Evolutionary conservation across 2,888 invertebrate species (phyloP).

Genomic region (Tachina fera): DNA sequence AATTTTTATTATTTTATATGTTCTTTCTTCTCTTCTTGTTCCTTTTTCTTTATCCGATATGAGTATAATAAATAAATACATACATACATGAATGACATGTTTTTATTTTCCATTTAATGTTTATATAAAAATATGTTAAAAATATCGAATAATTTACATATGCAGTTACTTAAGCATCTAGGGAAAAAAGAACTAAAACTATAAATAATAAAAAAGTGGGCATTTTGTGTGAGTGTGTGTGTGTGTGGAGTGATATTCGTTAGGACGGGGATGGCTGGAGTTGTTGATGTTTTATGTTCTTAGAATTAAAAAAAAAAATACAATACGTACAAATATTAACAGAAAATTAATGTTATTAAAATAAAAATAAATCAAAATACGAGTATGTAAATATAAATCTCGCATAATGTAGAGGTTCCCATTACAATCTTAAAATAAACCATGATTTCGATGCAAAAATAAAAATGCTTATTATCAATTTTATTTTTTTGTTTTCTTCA

Average conservation of each 20-base stretch:
- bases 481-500: constrained; percentile 8
- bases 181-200: constrained; percentile 36
- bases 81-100: constrained; percentile 42
- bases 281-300: constrained; percentile 5
- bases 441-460: constrained; percentile 23
- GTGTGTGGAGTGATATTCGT: background rate
- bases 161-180: constrained; percentile 50
- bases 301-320: constrained; percentile 41
- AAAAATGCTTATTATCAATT: constrained; percentile 18
- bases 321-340: constrained; percentile 61
- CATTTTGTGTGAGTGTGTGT: constrained; percentile 26
- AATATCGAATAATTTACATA: constrained; percentile 63
- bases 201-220: constrained; percentile 28
- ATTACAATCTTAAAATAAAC: constrained; percentile 20
- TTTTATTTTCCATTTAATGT: constrained; percentile 55
- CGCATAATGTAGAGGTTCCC: constrained; percentile 22
- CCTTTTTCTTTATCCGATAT: constrained; percentile 21
- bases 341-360: constrained; percentile 42
- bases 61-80: constrained; percentile 56
- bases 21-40: background rate
- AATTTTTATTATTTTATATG: constrained; percentile 29
- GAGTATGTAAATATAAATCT: constrained; percentile 57
- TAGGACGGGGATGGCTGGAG: background rate
- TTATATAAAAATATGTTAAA: constrained; percentile 67
- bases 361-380: constrained; percentile 44